These are phyloP conservation scores for Bombus superbus DNA, from an alignment of 1,140 invertebrate species.

Conservation along the genomic window DNA sequence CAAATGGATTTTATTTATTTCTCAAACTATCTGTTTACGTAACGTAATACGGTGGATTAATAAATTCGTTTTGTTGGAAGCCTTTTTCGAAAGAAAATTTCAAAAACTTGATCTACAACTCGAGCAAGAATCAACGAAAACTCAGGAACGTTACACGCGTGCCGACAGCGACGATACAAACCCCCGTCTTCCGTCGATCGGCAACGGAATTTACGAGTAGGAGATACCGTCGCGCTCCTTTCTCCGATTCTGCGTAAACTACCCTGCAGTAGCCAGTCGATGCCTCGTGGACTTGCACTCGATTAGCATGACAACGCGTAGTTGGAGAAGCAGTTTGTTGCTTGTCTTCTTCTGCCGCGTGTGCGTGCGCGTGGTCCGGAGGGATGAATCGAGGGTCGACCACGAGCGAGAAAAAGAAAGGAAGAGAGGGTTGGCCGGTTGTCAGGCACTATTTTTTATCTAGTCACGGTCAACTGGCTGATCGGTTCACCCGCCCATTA, in stretches of 20 bases:
- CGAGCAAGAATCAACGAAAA: too few relatives aligned
- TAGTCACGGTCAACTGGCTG: conserved; percentile 84
- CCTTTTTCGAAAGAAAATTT: too few relatives aligned
- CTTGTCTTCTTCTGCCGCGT: conserved; percentile 26
- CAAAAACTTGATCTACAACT: too few relatives aligned
- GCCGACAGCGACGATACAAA: conserved; percentile 5
- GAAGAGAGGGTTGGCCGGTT: conserved; percentile 39
- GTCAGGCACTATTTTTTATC: conserved; percentile 83
- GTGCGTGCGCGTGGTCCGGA: background rate
- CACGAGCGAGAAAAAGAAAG: background rate
- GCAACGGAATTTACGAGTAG: conserved; percentile 49
- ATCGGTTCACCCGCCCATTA: conserved; percentile 81
- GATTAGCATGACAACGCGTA: conserved; percentile 77
- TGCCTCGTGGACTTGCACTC: conserved; percentile 65
- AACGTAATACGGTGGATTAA: too few relatives aligned
- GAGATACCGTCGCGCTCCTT: background rate
- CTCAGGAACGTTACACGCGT: background rate
- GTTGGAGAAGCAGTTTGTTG: conserved; percentile 69
- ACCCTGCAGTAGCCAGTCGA: conserved; percentile 42
- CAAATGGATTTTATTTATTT: too few relatives aligned
- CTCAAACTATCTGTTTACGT: too few relatives aligned
- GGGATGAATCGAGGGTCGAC: background rate
- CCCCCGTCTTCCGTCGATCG: conserved; percentile 8
- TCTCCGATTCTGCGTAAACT: conserved; percentile 46
- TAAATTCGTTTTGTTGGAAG: too few relatives aligned